These are phyloP conservation scores for Alcis repandata DNA, from an alignment of 2,888 invertebrate species.

Conservation along the genomic window DNA sequence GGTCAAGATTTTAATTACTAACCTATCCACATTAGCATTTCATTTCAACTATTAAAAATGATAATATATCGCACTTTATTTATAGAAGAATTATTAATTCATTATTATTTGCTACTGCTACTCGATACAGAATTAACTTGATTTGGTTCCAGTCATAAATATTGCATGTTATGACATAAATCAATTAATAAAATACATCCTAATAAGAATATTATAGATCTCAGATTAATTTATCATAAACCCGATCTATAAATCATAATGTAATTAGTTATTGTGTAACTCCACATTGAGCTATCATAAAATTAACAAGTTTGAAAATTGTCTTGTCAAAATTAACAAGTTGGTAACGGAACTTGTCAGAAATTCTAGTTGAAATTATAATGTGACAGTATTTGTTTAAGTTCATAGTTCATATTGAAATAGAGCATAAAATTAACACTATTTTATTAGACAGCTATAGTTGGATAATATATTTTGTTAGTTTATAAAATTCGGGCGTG, in stretches of 20 bases:
- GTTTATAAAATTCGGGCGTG: too few relatives aligned
- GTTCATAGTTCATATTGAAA: too few relatives aligned
- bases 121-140: background rate
- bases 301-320: background rate
- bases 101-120: background rate
- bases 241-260: slow-evolving; percentile 43
- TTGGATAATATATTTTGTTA: too few relatives aligned
- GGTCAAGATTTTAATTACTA: slow-evolving; percentile 7
- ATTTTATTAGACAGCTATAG: too few relatives aligned
- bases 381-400: too few relatives aligned
- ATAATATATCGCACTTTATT: background rate
- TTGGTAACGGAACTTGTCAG: background rate
- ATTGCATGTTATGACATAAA: slow-evolving; percentile 25
- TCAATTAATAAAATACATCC: slow-evolving; percentile 29
- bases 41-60: background rate
- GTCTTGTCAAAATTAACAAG: background rate
- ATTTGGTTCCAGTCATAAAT: slow-evolving; percentile 19
- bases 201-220: slow-evolving; percentile 2
- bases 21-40: background rate
- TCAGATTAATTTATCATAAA: slow-evolving; percentile 36
- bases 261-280: slow-evolving; percentile 36
- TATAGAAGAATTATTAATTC: background rate
- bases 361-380: too few relatives aligned
- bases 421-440: too few relatives aligned
- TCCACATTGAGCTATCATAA: slow-evolving; percentile 20